Percentiles rank a stretch among this genome's conserved stretches.
Evolutionary conservation across 2,888 invertebrate species (phyloP).

Genomic region (Belgica antarctica): DNA sequence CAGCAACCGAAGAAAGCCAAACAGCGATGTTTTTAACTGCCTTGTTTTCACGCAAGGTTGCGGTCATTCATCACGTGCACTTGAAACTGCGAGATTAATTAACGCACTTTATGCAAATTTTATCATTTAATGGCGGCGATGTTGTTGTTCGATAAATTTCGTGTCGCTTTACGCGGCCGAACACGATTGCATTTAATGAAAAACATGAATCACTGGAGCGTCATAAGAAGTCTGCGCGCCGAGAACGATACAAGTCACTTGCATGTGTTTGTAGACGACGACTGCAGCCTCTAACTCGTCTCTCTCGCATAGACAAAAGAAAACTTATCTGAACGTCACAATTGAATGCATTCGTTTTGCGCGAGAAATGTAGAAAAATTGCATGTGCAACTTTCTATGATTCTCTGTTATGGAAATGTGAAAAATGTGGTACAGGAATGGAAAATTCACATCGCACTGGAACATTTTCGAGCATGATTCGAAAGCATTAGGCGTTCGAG

Average conservation of each 20-base stretch:
- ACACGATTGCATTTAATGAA: constrained; percentile 20
- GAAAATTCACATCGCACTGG: constrained; percentile 31
- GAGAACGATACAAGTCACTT: neutral
- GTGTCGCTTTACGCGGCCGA: neutral
- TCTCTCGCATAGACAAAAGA: neutral
- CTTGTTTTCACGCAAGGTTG: neutral
- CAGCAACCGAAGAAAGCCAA: neutral
- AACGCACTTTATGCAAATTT: neutral
- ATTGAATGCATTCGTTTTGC: neutral
- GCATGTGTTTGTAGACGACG: neutral
- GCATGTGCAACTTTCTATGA: constrained; percentile 24
- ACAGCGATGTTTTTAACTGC: neutral
- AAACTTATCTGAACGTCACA: neutral
- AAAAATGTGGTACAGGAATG: constrained; percentile 43
- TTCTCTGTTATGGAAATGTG: constrained; percentile 38
- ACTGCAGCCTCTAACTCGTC: neutral
- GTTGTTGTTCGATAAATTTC: neutral
- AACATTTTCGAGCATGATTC: constrained; percentile 39
- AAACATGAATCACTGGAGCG: neutral
- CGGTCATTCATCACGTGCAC: neutral
- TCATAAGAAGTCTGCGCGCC: neutral
- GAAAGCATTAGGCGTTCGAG: constrained; percentile 10
- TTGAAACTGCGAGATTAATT: neutral
- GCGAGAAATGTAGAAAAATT: neutral
- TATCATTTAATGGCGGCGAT: neutral